Base-by-base conservation (phyloP, 2,113 vertebrate genomes). In the Aegithalos caudatus region DNA sequence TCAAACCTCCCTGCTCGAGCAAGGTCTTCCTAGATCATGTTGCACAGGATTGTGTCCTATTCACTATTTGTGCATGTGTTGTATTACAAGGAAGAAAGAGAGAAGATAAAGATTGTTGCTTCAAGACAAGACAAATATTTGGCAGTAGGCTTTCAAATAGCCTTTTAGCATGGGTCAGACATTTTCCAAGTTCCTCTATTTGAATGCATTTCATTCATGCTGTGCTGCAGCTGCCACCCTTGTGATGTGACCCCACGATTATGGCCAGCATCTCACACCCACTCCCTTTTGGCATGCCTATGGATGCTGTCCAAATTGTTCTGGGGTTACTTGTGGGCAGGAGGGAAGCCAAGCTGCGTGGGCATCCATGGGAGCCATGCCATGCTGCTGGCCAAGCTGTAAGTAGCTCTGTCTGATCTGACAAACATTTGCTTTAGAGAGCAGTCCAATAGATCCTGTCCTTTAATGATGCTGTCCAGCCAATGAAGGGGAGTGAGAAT, bases 71-170 rank as follows among this genome's bases (percentile, higher is more conserved):
- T 12, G 17, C 28, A 60, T 5, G 10, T n/a, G 35, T 65, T 86
- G 53, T 44, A 79, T 95, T 93, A 38, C 38, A 78, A 84, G 48
- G 35, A 54, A 85, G 38, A 94, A 65, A 87, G 47, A 90, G 19
- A 87, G 70, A 79, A 38, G 73, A 84, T 81, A 64, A 95, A 93
- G 93, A 94, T 65, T 91, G 81, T 40, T 22, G 31, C 65, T 54
- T 76, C 57, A 77, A 90, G 93, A 94, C 90, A 94, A 96, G 91
- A 88, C 90, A 95, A 95, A 82, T 92, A 88, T 95, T 96, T 95
- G 86, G 58, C 76, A 84, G 74, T 56, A 77, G 81, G 90, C 69
- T 94, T 92, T 96, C 65, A 86, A 67, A 77, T 22, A 72, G 78
- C 85, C 78, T 94, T 81, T 95, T 79, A 87, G 61, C 72, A 51